A percentile compares a stretch with the other conserved stretches of the same genome.
phyloP scores from a whole-genome alignment of 1,140 invertebrate species.

The Drosophila tsacasi region DNA sequence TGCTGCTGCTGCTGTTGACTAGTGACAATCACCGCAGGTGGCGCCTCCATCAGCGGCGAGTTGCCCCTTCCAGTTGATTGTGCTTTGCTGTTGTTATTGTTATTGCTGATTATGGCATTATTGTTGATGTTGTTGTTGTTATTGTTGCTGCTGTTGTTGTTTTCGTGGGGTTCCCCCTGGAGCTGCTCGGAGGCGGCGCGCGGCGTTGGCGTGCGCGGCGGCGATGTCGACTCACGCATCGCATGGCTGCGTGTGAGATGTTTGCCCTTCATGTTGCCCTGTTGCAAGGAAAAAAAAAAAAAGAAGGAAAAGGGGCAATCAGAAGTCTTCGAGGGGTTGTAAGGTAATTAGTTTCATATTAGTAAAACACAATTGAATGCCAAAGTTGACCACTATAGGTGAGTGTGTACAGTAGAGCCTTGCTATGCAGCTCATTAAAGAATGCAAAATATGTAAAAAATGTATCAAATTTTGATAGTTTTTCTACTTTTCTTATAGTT shows the following conservation, averaged over 20 bases:
- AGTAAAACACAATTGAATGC: slow-evolving; percentile 61
- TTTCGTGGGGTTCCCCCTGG: slow-evolving; percentile 58
- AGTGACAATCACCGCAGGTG: slow-evolving; percentile 79
- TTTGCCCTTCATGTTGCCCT: slow-evolving; percentile 91
- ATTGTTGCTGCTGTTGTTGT: slow-evolving; percentile 55
- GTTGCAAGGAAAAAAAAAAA: slow-evolving; percentile 13
- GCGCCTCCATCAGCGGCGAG: slow-evolving; percentile 85
- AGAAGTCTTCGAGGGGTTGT: slow-evolving; percentile 19
- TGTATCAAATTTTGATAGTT: background rate
- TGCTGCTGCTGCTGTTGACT: slow-evolving; percentile 73
- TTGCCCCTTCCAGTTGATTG: slow-evolving; percentile 77
- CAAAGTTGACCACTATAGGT: slow-evolving; percentile 61
- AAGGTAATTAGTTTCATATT: slow-evolving; percentile 78
- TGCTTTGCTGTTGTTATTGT: slow-evolving; percentile 68
- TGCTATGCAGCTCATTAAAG: background rate
- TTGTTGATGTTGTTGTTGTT: slow-evolving; percentile 44
- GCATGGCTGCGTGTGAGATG: slow-evolving; percentile 94
- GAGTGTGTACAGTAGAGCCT: slow-evolving; percentile 6
- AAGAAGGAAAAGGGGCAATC: slow-evolving; percentile 30
- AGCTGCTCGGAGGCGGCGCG: slow-evolving; percentile 73
- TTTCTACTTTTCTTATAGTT: background rate
- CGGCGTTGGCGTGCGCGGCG: slow-evolving; percentile 90
- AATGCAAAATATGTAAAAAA: too few species aligned
- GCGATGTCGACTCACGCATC: slow-evolving; percentile 94
- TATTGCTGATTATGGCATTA: slow-evolving; percentile 35